These are phyloP conservation scores for Ditylenchus dipsaci DNA, from an alignment of 1,140 invertebrate genomes.

Conservation along the genomic window DNA sequence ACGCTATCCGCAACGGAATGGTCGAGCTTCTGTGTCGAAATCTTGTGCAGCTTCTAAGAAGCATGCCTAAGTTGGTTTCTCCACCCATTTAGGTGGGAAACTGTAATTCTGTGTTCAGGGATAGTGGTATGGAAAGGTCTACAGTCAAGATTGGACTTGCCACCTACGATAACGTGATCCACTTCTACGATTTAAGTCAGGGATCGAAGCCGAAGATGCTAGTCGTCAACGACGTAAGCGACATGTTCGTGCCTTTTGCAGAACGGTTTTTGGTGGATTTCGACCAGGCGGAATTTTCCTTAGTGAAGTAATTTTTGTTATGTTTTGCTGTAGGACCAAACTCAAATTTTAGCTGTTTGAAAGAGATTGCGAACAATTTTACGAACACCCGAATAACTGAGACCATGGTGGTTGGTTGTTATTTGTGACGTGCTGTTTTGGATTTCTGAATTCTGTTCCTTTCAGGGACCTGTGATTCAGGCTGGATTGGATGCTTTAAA, in stretches of 20 bases:
- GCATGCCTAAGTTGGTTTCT: constrained; percentile 60
- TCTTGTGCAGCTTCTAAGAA: constrained; percentile 70
- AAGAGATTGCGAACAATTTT: constrained; percentile 86
- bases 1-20: constrained; percentile 85
- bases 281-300: constrained; percentile 75
- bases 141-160: constrained; percentile 86
- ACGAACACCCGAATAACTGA: constrained; percentile 87
- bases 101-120: constrained; percentile 63
- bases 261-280: constrained; percentile 86
- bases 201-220: constrained; percentile 89
- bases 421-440: no score
- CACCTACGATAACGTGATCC: constrained; percentile 87
- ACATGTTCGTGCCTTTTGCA: constrained; percentile 95
- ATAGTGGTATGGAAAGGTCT: constrained; percentile 69
- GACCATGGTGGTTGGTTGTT: constrained; percentile 61
- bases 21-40: constrained; percentile 79
- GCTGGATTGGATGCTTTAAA: constrained; percentile 82
- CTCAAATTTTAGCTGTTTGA: constrained; percentile 67
- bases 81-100: not conserved
- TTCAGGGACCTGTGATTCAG: constrained; percentile 80
- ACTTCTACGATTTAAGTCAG: constrained; percentile 86
- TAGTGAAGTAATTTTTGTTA: constrained; percentile 65
- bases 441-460: no score
- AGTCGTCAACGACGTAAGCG: constrained; percentile 89
- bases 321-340: no score